Conservation (phyloP, 2,888 invertebrate species). For the Pimpla rufipes region DNA sequence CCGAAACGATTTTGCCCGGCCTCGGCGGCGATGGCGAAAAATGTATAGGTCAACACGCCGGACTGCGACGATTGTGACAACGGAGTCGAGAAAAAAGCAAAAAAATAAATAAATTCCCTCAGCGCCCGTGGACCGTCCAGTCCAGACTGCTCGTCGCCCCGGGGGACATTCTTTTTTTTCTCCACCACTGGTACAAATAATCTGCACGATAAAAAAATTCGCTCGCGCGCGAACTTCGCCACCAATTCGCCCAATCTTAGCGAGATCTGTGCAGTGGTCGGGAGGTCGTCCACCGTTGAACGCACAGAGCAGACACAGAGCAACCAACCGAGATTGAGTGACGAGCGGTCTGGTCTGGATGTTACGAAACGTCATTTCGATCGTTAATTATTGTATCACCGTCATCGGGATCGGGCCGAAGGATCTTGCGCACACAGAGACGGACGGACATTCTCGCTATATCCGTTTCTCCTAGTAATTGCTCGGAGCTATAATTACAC, state of each 20-base stretch:
- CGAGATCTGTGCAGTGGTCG: background rate
- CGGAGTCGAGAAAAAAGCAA: background rate
- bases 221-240: slow-evolving; percentile 14
- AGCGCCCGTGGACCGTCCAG: slow-evolving; percentile 13
- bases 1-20: background rate
- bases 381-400: slow-evolving; percentile 49
- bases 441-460: background rate
- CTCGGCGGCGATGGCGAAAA: background rate
- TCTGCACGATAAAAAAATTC: slow-evolving; percentile 3
- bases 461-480: slow-evolving; percentile 23
- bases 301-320: background rate
- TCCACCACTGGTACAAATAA: slow-evolving; percentile 14
- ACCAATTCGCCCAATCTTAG: slow-evolving; percentile 40
- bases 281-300: background rate
- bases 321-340: no score
- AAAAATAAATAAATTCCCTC: slow-evolving; percentile 3
- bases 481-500: slow-evolving; percentile 47
- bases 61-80: slow-evolving; percentile 1
- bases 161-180: slow-evolving; percentile 41
- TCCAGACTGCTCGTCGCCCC: slow-evolving; percentile 49
- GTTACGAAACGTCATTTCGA: slow-evolving; percentile 40
- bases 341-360: background rate
- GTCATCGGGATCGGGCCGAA: background rate
- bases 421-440: background rate
- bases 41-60: background rate